Evolutionary conservation across 2,888 invertebrate species (phyloP), one percentile per base, ranked within the genome.

Genomic region (Drosophila flavopinicola): DNA sequence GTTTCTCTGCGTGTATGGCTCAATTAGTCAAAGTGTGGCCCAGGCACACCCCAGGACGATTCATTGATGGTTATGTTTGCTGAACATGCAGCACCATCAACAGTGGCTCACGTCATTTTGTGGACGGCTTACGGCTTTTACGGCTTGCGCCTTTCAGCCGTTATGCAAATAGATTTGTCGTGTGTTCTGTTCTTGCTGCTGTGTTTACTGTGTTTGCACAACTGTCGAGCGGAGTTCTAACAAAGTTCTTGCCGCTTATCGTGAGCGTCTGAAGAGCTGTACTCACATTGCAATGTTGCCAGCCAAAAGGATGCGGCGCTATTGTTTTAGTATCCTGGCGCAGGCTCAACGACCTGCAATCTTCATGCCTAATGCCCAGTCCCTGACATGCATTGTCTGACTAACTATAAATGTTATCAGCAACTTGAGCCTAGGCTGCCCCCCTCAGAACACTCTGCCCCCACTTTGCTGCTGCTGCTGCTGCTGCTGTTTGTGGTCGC

Each of bases 81-180:
- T 38, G 44, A 64, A 69, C 83, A 83, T 85, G 74, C 87, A 78
- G 66, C 70, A 6, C 42, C 38, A 37, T 20, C 17, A 20, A 17
- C 47, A 15, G 25, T 30, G 20, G 23, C 56, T 67, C 78, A 69
- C 70, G 74, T 79, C 86, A 73, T 66, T 20, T 27, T 23, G 32
- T 27, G 17, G 24, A 45, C 15, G 13, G 49, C 29, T 44, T 45
- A 11, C 11, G 25, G 17, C 41, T 48, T 29, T 44, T 45, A 11
- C 11, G 25, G 17, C 41, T 48, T 29, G 15, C 35, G 41, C 2
- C 32, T 45, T 17, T 54, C 29, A 66, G 56, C 38, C 30, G 25
- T 66, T 80, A 80, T 74, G 82, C 63, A 86, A 86, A 80, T 84
- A 79, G 71, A 75, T 71, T 78, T 67, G 29, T 65, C 59, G 15